Evolutionary conservation across 2,797 vertebrate genomes (phyloP), one percentile per base, ranked within the genome.

Genomic region (Myotis vivesi): DNA sequence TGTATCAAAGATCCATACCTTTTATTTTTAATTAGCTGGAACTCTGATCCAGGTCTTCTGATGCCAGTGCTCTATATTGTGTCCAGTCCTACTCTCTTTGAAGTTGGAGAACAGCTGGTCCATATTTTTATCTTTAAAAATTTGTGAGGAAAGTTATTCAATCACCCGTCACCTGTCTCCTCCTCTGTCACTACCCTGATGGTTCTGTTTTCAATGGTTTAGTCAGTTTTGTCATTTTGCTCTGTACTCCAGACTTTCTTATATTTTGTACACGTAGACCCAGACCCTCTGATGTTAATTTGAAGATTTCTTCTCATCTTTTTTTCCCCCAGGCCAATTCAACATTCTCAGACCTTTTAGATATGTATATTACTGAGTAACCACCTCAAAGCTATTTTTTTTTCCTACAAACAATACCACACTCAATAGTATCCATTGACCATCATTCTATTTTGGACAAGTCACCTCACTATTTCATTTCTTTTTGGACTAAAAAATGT

Each of bases 381-480:
- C 30, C 20, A 66, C n/a, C 20, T 53, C 53, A 64, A 92, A 89
- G 64, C 33, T 53, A 5, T 69, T 77, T 53, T 44, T 53, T 44
- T 75, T 55, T 19, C 6, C 28, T 86, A 33, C 25, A 85, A 55
- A 84, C 49, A 82, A 68, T 85, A 46, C 36, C 16, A 77, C 6
- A 5, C 7, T 83, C 41, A 64, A 9, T 69, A 91, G 53, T 49
- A 8, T 75, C 75, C 7, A 77, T 51, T 71, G 44, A 19, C 25
- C 38, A 46, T 77, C 36, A 41, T 49, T 46, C 68, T 71, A 76
- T 69, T 90, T 90, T 80, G n/a, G 23, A 91, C 20, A 90, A 75
- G 68, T 64, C 72, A 79, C 93, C n/a, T 93, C 72, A 85, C n/a
- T 91, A 33, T 83, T 73, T 85, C 33, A 66, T 73, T 88, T 94